phyloP scores from a whole-genome alignment of 2,888 invertebrate genomes.

The Rhagophthalmus giganteus region DNA sequence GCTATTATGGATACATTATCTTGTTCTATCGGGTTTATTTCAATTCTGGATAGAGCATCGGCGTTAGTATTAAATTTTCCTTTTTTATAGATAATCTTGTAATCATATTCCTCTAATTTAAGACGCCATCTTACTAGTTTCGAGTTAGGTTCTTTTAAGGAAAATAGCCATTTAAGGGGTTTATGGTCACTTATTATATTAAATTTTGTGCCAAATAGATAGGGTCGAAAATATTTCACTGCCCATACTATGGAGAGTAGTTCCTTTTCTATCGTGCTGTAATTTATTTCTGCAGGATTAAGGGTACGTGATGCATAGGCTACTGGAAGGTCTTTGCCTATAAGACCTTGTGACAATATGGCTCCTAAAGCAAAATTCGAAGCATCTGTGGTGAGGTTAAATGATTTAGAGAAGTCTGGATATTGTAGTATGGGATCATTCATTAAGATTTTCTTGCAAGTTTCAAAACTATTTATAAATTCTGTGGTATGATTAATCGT shows the following conservation, averaged over 20 bases:
- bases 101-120: too few relatives aligned
- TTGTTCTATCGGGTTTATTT: too few relatives aligned
- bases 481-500: not conserved
- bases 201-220: constrained; percentile 35
- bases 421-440: constrained; percentile 18
- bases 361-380: constrained; percentile 22
- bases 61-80: too few relatives aligned
- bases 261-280: constrained; percentile 38
- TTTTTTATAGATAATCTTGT: too few relatives aligned
- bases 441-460: constrained; percentile 14
- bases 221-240: constrained; percentile 26
- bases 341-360: constrained; percentile 24
- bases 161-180: too few relatives aligned
- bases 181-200: constrained; percentile 43
- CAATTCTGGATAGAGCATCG: too few relatives aligned
- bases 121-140: too few relatives aligned
- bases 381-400: constrained; percentile 31
- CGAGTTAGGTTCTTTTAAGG: too few relatives aligned
- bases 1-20: too few relatives aligned
- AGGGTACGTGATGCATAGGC: constrained; percentile 28
- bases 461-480: constrained; percentile 10
- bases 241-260: constrained; percentile 25
- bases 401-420: constrained; percentile 23
- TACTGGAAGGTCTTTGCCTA: constrained; percentile 20
- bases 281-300: constrained; percentile 31